Evolutionary conservation across 2,888 invertebrate species (phyloP), one percentile per base, ranked within the genome.

Genomic region (Rosalia funebris): DNA sequence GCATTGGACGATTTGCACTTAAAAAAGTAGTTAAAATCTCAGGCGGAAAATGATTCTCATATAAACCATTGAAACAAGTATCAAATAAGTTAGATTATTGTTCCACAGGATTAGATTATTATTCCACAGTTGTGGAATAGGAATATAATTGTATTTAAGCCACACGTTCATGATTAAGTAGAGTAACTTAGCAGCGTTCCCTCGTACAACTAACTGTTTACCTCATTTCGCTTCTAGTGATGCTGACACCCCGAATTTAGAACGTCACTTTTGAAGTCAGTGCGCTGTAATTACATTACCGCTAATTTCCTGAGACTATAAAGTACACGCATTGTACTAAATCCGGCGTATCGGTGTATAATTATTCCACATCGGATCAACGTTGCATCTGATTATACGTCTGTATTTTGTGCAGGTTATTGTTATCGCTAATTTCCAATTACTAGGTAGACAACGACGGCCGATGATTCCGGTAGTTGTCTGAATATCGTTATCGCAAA

Each of bases 401-500:
- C 57, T 37, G 31, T 61, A 57, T 61, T 61, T 61, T 61, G 61
- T 59, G 45, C 34, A 52, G 48, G 63, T 59, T 63, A 63, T 59
- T 63, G 59, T 63, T 56, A 57, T 59, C 58, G 42, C 46, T 59
- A 63, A 63, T 63, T 57, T 63, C 56, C 63, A 63, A 63, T 63
- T 63, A 63, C 56, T 48, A 56, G 55, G 56, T 52, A 59, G 46
- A 63, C 63, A 63, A 63, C 59, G 59, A 62, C 59, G 25, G 4
- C 4, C 25, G 7, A 25, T 7, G 3, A 5, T 25, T 7, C 4
- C 3, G 25, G 7, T 25, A 3, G 25, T 25, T 25, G 25, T 52
- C 42, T 32, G 59, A 31, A 42, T 37, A 14, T 37, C 10, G 17
- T 46, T 46, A 32, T 47, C 57, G 56, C 56, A 59, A 59, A 63